Evolutionary conservation across 23 tunicate genomes (phyloP).

Genomic region (Trididemnum nubilum): DNA sequence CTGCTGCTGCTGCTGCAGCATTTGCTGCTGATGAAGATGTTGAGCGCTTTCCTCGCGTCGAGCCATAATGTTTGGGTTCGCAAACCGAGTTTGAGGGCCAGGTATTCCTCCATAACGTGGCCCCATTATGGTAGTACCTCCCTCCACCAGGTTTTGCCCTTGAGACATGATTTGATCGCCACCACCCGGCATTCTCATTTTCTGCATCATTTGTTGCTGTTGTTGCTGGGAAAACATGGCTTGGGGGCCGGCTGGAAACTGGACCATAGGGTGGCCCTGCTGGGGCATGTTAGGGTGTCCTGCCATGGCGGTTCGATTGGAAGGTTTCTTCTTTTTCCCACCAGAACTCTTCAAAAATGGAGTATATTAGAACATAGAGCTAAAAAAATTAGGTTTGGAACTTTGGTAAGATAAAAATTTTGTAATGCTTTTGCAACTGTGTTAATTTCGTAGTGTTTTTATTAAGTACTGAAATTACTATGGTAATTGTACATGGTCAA

Average conservation of each 20-base stretch:
- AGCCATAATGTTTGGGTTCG: conserved; percentile 23
- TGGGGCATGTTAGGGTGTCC: not conserved
- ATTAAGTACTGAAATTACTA: too few relatives aligned
- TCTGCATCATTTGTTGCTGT: conserved; percentile 42
- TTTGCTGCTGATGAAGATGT: conserved; percentile 36
- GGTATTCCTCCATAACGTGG: conserved; percentile 11
- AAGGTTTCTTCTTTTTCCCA: conserved; percentile 26
- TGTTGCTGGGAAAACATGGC: conserved; percentile 31
- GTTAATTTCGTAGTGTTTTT: too few relatives aligned
- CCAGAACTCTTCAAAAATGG: conserved; percentile 42
- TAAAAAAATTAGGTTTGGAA: too few relatives aligned
- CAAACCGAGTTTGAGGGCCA: not conserved
- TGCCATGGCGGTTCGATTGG: not conserved
- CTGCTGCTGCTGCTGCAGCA: conserved; percentile 64
- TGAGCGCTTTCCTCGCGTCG: conserved; percentile 20
- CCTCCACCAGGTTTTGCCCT: conserved; percentile 14
- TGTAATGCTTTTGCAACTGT: too few relatives aligned
- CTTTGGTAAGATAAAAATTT: too few relatives aligned
- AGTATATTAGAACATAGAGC: not conserved
- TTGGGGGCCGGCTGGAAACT: conserved; percentile 5
- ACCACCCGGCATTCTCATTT: conserved; percentile 11
- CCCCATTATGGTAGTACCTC: not conserved
- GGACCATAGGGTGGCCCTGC: not conserved
- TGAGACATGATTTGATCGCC: conserved; percentile 1
- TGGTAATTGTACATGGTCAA: too few relatives aligned